Evolutionary conservation across 2,888 invertebrate species (phyloP).

Genomic region (Autographa gamma): DNA sequence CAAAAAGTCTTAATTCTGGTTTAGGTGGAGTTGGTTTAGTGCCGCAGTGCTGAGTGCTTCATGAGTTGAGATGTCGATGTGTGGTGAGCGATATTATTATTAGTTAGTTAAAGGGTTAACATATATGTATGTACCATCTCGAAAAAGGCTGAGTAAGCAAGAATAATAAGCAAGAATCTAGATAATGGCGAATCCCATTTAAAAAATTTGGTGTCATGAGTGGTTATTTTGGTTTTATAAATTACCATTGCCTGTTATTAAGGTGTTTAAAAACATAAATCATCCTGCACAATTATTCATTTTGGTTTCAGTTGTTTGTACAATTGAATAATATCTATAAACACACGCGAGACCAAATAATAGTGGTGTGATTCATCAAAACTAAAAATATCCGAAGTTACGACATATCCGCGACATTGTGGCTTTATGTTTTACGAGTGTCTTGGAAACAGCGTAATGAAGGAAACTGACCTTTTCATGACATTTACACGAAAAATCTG

Average conservation of each 20-base stretch:
- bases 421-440: conserved; percentile 10
- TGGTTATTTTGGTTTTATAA: no score
- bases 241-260: no score
- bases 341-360: neutral
- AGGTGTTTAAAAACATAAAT: neutral
- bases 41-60: neutral
- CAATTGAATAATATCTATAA: neutral
- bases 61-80: neutral
- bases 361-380: neutral
- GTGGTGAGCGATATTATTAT: neutral
- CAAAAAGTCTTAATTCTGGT: conserved; percentile 8
- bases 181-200: no score
- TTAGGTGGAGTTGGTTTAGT: neutral
- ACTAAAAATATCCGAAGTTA: neutral
- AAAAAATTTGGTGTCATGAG: no score
- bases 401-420: neutral
- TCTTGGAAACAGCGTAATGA: conserved; percentile 33
- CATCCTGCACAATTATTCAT: neutral
- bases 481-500: conserved; percentile 49
- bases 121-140: no score
- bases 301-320: conserved; percentile 1
- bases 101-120: no score
- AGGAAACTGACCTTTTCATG: conserved; percentile 47
- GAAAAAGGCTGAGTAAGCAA: no score
- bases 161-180: no score